Evolutionary conservation across 2,888 invertebrate species (phyloP).

Genomic region (Metopia argyrocephala): DNA sequence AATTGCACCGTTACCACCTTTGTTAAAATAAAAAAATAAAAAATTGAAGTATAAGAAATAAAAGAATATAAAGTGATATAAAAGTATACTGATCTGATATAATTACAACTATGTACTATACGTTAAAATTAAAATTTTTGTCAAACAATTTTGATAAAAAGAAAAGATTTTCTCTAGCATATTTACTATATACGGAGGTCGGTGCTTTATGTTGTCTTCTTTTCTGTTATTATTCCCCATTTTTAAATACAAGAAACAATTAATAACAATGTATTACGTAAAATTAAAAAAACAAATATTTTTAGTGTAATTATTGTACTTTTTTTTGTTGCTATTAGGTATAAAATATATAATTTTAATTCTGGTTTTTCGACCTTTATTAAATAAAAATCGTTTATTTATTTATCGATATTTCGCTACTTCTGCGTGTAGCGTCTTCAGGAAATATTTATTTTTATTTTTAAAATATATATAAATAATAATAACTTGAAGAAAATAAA

Average conservation of each 20-base stretch:
- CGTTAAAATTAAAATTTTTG: not conserved
- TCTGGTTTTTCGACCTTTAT: too few species aligned
- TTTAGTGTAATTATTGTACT: not conserved
- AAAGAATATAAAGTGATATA: slow-evolving; percentile 16
- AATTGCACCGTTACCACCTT: slow-evolving; percentile 76
- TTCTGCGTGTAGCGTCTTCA: too few species aligned
- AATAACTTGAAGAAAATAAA: too few species aligned
- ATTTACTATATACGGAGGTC: slow-evolving; percentile 73
- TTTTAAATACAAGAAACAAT: not conserved
- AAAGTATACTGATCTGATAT: not conserved
- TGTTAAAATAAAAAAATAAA: slow-evolving; percentile 56
- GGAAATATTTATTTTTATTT: not conserved
- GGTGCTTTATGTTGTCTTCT: slow-evolving; percentile 71
- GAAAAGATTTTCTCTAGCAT: slow-evolving; percentile 78
- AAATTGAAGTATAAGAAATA: too few species aligned
- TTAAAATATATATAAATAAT: not conserved
- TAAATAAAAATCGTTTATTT: too few species aligned
- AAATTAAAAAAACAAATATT: not conserved
- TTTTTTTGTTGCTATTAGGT: not conserved
- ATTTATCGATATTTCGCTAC: too few species aligned
- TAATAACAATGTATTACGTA: not conserved
- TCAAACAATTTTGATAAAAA: not conserved
- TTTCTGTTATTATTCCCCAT: slow-evolving; percentile 55
- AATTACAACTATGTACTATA: too few species aligned
- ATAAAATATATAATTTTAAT: not conserved